Base-by-base conservation (phyloP, 1,140 invertebrate genomes). In the Riptortus pedestris region DNA sequence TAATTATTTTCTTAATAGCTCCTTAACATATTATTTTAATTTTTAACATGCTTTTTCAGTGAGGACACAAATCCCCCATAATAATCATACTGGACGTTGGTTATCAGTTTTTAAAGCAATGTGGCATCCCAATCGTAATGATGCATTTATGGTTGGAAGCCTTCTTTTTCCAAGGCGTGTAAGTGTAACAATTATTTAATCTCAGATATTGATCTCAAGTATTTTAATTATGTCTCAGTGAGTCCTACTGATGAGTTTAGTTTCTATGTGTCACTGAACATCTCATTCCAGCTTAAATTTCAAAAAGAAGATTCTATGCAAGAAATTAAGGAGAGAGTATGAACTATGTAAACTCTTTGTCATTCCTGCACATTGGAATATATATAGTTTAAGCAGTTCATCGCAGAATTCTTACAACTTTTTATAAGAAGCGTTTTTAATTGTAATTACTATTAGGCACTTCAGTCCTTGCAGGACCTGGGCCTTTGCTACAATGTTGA, bases 71-170 rank as follows among this genome's bases (percentile, higher is more conserved):
- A 66, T 68, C 20, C 1, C 31, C 22, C 67, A 69, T 31, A 43
- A 68, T 31, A 69, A 69, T 33, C 64, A 67, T 57, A 69, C 69
- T 29, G 69, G 69, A 2, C 20, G 66, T 4, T 69, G 66, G 67
- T 27, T 69, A 12, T 68, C 67, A 11, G 69, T 69, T 24, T 68
- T 69, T 27, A 69, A 69, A 62, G 69, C 69, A 22, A 63, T 59
- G 27, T 69, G 64, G 64, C 60, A 68, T 60, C 65, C 69, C 12
- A 29, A 18, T 20, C 64, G 67, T 59, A 64, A 68, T 47, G 66
- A 69, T 59, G 16, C 55, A 16, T 67, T 68, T 60, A 58, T 65
- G 33, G 29, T 69, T 43, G 67, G 69, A 1, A 67, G 65, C 55
- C 33, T 69, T 55, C 12, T 63, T 29, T 3, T 58, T 24, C 69